These are phyloP conservation scores for Merodon equestris DNA, from an alignment of 2,888 invertebrate genomes.

Conservation along the genomic window DNA sequence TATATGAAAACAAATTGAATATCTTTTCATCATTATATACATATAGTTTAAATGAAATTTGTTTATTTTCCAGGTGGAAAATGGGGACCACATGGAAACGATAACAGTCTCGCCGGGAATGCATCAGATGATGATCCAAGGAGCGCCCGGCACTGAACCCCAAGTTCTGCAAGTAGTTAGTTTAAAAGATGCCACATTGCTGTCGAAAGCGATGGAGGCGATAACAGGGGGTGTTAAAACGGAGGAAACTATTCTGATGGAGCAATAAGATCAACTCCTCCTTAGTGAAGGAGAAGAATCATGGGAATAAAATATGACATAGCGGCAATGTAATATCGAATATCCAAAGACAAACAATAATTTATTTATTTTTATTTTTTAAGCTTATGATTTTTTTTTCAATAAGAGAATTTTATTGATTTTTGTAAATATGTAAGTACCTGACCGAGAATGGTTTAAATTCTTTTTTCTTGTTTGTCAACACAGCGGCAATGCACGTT, in stretches of 20 bases:
- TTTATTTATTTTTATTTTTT: conserved; percentile 28
- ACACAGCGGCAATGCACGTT: not conserved
- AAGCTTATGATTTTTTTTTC: not conserved
- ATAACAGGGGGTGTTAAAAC: conserved; percentile 85
- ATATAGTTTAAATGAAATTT: not conserved
- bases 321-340: conserved; percentile 55
- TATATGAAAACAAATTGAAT: not conserved
- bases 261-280: conserved; percentile 73
- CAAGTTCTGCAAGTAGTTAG: conserved; percentile 91
- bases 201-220: conserved; percentile 89
- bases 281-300: not conserved
- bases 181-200: conserved; percentile 89
- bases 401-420: conserved; percentile 31
- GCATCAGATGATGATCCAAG: conserved; percentile 90
- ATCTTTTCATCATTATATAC: not conserved
- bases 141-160: conserved; percentile 84
- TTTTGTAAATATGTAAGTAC: conserved; percentile 71
- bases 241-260: conserved; percentile 82
- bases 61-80: conserved; percentile 83
- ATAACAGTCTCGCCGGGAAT: conserved; percentile 88
- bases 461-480: conserved; percentile 3
- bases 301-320: conserved; percentile 17
- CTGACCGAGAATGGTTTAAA: conserved; percentile 58
- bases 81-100: conserved; percentile 87
- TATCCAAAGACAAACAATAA: conserved; percentile 5